phyloP scores from a whole-genome alignment of 2,113 vertebrate species.

The Prolemur simus region DNA sequence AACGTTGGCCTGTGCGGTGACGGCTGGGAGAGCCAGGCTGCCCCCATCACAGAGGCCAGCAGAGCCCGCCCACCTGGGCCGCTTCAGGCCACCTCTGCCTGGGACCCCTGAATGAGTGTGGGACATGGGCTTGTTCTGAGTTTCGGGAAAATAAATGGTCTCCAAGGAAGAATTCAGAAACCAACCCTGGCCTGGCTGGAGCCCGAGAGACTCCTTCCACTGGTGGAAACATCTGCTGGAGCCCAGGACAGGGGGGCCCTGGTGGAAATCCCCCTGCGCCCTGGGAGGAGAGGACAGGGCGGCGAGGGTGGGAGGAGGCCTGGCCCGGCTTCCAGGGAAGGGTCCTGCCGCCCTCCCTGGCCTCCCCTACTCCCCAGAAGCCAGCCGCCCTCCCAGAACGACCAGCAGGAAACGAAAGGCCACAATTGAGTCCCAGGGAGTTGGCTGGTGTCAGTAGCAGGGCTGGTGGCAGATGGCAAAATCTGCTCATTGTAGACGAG shows the following conservation, averaged over 20 bases:
- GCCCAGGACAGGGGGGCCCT: neutral
- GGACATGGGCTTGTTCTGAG: neutral
- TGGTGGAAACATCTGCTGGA: rapidly evolving
- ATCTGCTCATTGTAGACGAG: slow-evolving; percentile 26
- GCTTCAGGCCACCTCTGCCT: neutral
- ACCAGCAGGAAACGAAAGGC: neutral
- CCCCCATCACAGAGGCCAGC: neutral
- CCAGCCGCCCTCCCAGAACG: neutral
- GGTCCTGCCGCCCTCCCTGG: rapidly evolving
- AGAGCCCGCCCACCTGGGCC: neutral
- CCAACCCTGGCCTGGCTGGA: neutral
- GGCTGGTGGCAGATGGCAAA: slow-evolving; percentile 44
- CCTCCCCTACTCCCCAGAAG: neutral
- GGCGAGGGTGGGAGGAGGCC: neutral
- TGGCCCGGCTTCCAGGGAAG: neutral
- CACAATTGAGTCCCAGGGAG: neutral
- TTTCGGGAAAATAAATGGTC: neutral
- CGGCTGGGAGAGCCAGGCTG: neutral
- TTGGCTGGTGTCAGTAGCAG: slow-evolving; percentile 18
- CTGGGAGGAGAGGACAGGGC: neutral
- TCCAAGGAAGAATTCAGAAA: neutral
- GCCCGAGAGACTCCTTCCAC: neutral
- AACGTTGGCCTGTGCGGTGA: neutral
- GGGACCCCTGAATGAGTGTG: neutral
- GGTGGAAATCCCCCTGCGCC: rapidly evolving